Evolutionary conservation across 2,113 vertebrate genomes (phyloP).

Genomic region (Phalacrocorax aristotelis): DNA sequence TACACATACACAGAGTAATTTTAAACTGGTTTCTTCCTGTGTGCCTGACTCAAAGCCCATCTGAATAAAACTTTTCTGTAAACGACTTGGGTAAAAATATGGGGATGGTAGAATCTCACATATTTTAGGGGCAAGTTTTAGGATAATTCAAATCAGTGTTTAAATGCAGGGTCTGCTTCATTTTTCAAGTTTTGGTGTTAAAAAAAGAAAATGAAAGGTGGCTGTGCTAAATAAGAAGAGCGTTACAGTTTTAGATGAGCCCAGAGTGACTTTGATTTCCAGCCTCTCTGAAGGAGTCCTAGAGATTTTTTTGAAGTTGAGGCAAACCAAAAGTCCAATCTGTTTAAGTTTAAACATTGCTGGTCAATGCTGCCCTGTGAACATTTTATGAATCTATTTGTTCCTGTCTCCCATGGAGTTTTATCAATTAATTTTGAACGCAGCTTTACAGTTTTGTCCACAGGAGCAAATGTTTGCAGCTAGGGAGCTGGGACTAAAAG

Average conservation of each 20-base stretch:
- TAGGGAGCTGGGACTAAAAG: background rate
- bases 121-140: background rate
- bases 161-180: background rate
- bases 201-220: background rate
- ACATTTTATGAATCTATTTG: background rate
- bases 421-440: background rate
- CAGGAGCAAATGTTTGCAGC: background rate
- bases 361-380: background rate
- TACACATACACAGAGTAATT: background rate
- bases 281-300: background rate
- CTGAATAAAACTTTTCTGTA: background rate
- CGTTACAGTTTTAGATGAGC: background rate
- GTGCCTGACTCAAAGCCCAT: background rate
- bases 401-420: background rate
- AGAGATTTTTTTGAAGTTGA: background rate
- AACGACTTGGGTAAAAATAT: background rate
- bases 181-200: background rate
- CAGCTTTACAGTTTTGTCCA: background rate
- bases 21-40: background rate
- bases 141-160: background rate
- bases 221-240: background rate
- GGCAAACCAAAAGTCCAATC: constrained; percentile 31
- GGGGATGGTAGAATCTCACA: background rate
- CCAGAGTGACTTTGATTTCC: background rate
- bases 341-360: constrained; percentile 22